Evolutionary conservation across 1,140 invertebrate genomes (phyloP).

Genomic region (Drosophila grimshawi): DNA sequence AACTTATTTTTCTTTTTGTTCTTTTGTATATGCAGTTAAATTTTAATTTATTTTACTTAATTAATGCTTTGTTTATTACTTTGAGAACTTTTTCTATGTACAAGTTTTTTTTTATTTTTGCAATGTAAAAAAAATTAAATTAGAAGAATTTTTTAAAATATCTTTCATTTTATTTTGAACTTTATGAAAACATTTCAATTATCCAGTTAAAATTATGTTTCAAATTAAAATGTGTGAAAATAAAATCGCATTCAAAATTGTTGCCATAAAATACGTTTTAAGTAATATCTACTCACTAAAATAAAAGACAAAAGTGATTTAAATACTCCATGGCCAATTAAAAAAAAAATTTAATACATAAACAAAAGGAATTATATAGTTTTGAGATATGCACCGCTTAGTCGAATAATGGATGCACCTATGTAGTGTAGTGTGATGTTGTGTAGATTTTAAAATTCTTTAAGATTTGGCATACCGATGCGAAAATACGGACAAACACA

Average conservation of each 20-base stretch:
- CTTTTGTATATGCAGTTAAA: constrained; percentile 60
- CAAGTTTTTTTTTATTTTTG: constrained; percentile 48
- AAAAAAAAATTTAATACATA: not conserved
- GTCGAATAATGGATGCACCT: not conserved
- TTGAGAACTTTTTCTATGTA: constrained; percentile 66
- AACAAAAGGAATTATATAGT: not conserved
- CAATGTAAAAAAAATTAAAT: no score
- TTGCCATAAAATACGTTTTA: not conserved
- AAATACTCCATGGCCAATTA: not conserved
- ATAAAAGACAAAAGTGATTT: not conserved
- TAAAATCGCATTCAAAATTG: not conserved
- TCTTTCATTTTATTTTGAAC: not conserved
- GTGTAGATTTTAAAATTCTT: not conserved
- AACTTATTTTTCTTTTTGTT: constrained; percentile 55
- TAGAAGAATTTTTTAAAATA: constrained; percentile 4
- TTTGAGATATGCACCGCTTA: not conserved
- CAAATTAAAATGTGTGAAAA: not conserved
- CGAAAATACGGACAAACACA: constrained; percentile 62
- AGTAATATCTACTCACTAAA: not conserved
- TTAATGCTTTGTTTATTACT: constrained; percentile 49
- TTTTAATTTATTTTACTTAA: constrained; percentile 63
- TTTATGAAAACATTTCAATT: not conserved
- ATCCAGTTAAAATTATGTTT: not conserved
- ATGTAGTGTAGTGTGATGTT: not conserved
- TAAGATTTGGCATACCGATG: constrained; percentile 34